Percentiles rank a stretch among this genome's conserved stretches.
These are phyloP conservation scores for Tridacna gigas DNA, from an alignment of 2,888 invertebrate species.

Conservation along the genomic window DNA sequence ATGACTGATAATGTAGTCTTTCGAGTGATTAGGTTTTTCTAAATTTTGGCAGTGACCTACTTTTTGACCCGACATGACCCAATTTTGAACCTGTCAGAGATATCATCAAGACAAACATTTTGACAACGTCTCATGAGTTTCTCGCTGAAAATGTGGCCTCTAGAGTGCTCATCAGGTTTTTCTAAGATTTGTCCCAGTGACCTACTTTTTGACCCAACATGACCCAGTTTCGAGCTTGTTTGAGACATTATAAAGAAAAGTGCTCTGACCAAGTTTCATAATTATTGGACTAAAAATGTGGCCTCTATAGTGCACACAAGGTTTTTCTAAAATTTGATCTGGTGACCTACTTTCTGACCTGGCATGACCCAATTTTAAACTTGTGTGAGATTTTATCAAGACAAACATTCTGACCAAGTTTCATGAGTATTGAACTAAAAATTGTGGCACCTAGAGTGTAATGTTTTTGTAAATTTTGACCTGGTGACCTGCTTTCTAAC, in stretches of 20 bases:
- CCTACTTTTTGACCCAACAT: neutral
- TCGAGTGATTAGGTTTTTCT: neutral
- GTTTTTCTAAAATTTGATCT: neutral
- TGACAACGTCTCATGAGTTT: neutral
- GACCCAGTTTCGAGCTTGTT: neutral
- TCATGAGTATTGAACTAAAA: neutral
- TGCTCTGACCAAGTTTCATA: neutral
- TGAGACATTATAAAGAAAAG: neutral
- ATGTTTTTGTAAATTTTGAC: too few relatives aligned
- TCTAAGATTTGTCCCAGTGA: neutral
- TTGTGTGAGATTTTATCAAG: neutral
- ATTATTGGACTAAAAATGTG: neutral
- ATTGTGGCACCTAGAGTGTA: neutral
- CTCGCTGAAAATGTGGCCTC: neutral
- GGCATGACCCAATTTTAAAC: neutral
- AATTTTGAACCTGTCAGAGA: neutral
- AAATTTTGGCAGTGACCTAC: neutral
- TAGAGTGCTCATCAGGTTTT: neutral
- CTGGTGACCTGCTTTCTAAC: too few relatives aligned
- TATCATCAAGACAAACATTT: neutral
- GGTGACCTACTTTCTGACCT: neutral
- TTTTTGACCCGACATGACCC: neutral
- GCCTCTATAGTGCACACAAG: neutral
- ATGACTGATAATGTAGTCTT: neutral
- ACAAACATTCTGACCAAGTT: neutral